These are phyloP conservation scores for Epinephelus cyanopodus DNA, from an alignment of 2,113 vertebrate genomes.

Conservation along the genomic window DNA sequence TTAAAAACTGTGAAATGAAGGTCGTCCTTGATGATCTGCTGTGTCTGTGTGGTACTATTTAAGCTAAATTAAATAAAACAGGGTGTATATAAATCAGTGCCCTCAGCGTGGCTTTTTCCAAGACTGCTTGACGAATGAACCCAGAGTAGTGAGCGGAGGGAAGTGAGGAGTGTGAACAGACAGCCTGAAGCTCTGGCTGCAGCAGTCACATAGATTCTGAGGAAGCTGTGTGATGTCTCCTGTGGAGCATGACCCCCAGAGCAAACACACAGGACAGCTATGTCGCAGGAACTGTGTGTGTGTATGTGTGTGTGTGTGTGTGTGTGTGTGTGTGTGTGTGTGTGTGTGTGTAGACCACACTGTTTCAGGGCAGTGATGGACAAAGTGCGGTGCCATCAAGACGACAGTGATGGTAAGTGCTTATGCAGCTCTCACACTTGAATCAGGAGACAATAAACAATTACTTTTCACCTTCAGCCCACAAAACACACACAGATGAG, in stretches of 20 bases:
- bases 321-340: slow-evolving; percentile 31
- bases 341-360: slow-evolving; percentile 9
- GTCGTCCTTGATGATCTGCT: not conserved
- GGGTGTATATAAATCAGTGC: slow-evolving; percentile 4
- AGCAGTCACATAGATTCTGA: slow-evolving; percentile 79
- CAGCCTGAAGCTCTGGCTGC: slow-evolving; percentile 69
- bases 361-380: slow-evolving; percentile 22
- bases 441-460: slow-evolving; percentile 68
- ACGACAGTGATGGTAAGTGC: slow-evolving; percentile 60
- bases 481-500: slow-evolving; percentile 25
- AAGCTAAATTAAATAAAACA: slow-evolving; percentile 30
- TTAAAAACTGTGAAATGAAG: not conserved
- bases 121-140: slow-evolving; percentile 21
- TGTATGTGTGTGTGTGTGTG: slow-evolving; percentile 19
- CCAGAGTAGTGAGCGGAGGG: slow-evolving; percentile 24
- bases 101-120: slow-evolving; percentile 23
- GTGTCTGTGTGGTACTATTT: not conserved
- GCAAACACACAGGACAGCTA: slow-evolving; percentile 49
- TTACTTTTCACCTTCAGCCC: slow-evolving; percentile 74
- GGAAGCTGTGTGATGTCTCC: slow-evolving; percentile 68
- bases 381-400: slow-evolving; percentile 46
- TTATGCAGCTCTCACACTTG: slow-evolving; percentile 39
- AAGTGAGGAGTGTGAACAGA: slow-evolving; percentile 64
- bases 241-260: slow-evolving; percentile 45
- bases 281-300: slow-evolving; percentile 22